A percentile compares a stretch with the other conserved stretches of the same genome.
Conservation (phyloP, 1,140 invertebrate genomes). For the Pseudachorutes palmiensis region DNA sequence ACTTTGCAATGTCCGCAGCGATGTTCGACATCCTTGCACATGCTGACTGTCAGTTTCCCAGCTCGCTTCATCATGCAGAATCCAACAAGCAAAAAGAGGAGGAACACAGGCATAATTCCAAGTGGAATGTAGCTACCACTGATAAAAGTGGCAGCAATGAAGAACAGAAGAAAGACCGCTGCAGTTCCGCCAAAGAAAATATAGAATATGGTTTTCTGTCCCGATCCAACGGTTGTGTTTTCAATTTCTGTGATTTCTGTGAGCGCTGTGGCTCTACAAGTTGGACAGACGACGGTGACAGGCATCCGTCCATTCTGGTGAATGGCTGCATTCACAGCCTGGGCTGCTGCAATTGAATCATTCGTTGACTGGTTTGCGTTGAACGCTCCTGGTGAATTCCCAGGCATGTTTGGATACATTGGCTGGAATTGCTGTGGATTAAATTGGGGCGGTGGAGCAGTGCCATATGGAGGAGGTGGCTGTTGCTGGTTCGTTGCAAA, state of each 20-base stretch:
- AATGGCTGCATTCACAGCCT: background rate
- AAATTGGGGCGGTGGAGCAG: background rate
- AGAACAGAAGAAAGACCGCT: background rate
- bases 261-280: background rate
- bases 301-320: background rate
- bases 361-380: background rate
- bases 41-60: background rate
- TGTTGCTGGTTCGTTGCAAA: too few relatives aligned
- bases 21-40: conserved; percentile 4
- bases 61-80: background rate
- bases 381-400: background rate
- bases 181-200: background rate
- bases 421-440: background rate
- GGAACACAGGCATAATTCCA: background rate
- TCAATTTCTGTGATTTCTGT: background rate
- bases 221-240: background rate
- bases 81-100: background rate
- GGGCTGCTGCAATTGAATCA: background rate
- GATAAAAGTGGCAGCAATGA: background rate
- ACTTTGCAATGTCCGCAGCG: background rate
- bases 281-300: conserved; percentile 1
- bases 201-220: background rate
- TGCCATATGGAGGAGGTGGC: too few relatives aligned
- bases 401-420: background rate
- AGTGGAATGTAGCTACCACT: background rate